Evolutionary conservation across 2,113 vertebrate species (phyloP), one percentile per base, ranked within the genome.

Genomic region (Motacilla alba): DNA sequence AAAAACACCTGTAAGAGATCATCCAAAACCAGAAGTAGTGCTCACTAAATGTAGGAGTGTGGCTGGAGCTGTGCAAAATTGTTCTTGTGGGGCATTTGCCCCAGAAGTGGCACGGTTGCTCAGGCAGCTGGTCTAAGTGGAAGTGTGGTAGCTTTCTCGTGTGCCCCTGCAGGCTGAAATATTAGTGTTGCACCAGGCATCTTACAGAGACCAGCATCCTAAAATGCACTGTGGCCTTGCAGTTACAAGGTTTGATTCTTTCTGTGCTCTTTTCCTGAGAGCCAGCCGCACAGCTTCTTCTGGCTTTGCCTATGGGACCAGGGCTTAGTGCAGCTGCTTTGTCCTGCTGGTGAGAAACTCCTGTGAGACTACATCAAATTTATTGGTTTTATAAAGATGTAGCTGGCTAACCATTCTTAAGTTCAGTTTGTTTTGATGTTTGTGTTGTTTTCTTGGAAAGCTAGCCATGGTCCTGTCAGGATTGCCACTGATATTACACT

Each of bases 61-160:
- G 56, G 7, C 58, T 3, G 6, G 70, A 75, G 41, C 14, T 43
- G 18, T 31, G 5, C 0, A 23, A 31, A 47, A 21, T 18, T 28
- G 31, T 37, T 47, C 76, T 68, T 35, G 19, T 4, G 15, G 21
- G n/a, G 9, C 8, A 4, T 74, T 89, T 35, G 11, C n/a, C 18
- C 10, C 10, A 10, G 6, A 1, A 1, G 12, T 66, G 50, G 13
- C 66, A 58, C 16, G 46, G 10, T 39, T 43, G 18, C 43, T 66
- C 0, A 0, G n/a, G 16, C 56, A 81, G 35, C 15, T 6, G 2
- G 26, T 56, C 3, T 49, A 8, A n/a, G 12, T 46, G 5, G 26
- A 26, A 20, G 26, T 23, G 44, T 60, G 13, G 3, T 66, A 70
- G 13, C 11, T 87, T 70, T 41, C 47, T 55, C 5, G 37, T 41